Conservation (phyloP, 2,797 vertebrate species). For the Anableps anableps region DNA sequence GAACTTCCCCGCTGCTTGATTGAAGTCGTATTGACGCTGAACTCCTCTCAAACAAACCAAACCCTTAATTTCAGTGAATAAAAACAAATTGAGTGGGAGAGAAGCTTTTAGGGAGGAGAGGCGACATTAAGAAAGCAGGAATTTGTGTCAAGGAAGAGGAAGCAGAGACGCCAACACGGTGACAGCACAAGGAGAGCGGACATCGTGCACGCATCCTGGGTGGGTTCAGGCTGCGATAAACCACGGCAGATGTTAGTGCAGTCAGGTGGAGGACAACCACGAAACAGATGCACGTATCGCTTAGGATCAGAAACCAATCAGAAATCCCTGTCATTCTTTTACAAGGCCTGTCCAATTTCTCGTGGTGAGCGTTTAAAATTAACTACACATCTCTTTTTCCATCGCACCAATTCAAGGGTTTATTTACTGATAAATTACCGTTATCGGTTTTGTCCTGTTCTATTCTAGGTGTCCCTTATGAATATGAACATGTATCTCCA, state of each 20-base stretch:
- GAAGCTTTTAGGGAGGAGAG: constrained; percentile 48
- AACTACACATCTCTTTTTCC: background rate
- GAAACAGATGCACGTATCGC: background rate
- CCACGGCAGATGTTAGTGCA: too few relatives aligned
- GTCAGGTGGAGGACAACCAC: background rate
- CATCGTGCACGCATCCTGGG: background rate
- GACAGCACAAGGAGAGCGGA: constrained; percentile 23
- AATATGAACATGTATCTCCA: background rate
- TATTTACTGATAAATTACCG: background rate
- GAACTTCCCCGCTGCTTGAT: constrained; percentile 59
- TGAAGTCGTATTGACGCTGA: constrained; percentile 63
- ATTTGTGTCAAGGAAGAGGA: constrained; percentile 37
- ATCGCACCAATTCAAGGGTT: background rate
- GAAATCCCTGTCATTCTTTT: background rate
- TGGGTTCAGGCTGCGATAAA: too few relatives aligned
- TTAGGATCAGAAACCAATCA: background rate
- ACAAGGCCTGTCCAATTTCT: background rate
- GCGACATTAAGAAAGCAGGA: constrained; percentile 32
- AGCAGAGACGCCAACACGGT: constrained; percentile 9
- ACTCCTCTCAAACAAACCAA: constrained; percentile 53
- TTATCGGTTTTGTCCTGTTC: background rate
- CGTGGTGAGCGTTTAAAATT: background rate
- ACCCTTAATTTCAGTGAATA: constrained; percentile 57
- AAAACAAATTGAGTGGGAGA: constrained; percentile 59
- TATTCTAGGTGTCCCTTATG: background rate